Conservation (phyloP, 2,113 vertebrate species). For the Castor canadensis region DNA sequence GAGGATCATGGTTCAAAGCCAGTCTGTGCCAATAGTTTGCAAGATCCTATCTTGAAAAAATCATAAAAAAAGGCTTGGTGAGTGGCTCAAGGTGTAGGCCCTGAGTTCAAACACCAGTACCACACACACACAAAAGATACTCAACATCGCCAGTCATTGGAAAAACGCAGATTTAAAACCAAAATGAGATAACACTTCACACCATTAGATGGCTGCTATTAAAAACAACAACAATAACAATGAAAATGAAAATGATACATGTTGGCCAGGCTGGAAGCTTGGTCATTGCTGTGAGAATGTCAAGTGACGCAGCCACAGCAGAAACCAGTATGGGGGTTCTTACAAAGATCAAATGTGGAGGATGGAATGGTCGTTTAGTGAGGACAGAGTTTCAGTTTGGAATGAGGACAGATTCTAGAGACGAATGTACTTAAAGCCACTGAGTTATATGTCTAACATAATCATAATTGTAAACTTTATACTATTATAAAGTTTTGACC, state of each 20-base stretch:
- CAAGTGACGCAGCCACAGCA: not conserved
- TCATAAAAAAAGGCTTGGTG: no score
- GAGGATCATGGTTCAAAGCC: no score
- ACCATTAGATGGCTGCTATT: not conserved
- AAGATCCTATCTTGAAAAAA: no score
- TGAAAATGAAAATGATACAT: not conserved
- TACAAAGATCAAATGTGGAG: not conserved
- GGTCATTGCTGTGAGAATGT: not conserved
- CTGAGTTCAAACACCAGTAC: no score
- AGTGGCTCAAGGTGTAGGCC: no score
- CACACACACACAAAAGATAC: no score
- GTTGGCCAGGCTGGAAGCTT: not conserved
- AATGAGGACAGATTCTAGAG: not conserved
- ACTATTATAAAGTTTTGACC: not conserved
- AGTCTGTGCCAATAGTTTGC: no score
- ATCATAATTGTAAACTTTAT: not conserved
- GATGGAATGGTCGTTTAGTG: not conserved
- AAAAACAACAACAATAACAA: not conserved
- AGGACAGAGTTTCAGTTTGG: not conserved
- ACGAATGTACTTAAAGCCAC: not conserved
- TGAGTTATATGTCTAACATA: not conserved
- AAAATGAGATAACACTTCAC: not conserved
- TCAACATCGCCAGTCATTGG: not conserved
- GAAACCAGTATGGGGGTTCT: not conserved
- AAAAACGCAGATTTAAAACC: not conserved